Conservation (phyloP, 1,140 invertebrate genomes). For the Neoseiulus cucumeris region DNA sequence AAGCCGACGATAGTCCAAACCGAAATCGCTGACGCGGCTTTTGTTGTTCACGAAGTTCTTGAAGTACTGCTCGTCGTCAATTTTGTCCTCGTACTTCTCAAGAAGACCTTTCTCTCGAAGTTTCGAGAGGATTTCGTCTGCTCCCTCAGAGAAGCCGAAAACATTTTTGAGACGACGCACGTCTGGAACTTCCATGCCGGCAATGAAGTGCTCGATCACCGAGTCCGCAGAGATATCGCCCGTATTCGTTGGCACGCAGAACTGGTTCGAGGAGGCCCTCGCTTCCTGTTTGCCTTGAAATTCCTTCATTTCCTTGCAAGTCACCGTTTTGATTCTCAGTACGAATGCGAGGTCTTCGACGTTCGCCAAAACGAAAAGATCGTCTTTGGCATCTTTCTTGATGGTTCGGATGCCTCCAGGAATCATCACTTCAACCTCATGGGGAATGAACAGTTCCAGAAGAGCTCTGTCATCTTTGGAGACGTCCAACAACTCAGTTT, state of each 20-base stretch:
- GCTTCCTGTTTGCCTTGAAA: background rate
- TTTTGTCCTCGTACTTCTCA: background rate
- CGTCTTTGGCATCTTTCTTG: slow-evolving; percentile 30
- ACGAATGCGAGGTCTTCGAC: slow-evolving; percentile 11
- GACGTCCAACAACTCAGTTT: slow-evolving; percentile 38
- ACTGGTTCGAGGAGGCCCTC: background rate
- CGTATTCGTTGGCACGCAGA: background rate
- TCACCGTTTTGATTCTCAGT: background rate
- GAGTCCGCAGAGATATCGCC: slow-evolving; percentile 9
- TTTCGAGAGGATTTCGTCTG: background rate
- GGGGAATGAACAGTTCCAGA: slow-evolving; percentile 14
- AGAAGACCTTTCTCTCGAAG: background rate
- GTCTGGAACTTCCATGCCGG: background rate
- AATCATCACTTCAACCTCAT: slow-evolving; percentile 17
- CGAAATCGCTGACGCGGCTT: background rate
- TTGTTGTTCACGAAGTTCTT: background rate
- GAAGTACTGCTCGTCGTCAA: background rate
- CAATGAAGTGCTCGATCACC: background rate
- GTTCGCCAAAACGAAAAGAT: slow-evolving; percentile 31
- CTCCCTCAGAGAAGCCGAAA: slow-evolving; percentile 3
- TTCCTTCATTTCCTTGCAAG: background rate
- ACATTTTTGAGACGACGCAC: background rate
- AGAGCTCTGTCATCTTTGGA: slow-evolving; percentile 31
- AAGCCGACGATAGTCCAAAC: background rate
- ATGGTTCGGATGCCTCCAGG: slow-evolving; percentile 18